These are phyloP conservation scores for Colostygia pectinataria DNA, from an alignment of 2,888 invertebrate genomes.

Conservation along the genomic window DNA sequence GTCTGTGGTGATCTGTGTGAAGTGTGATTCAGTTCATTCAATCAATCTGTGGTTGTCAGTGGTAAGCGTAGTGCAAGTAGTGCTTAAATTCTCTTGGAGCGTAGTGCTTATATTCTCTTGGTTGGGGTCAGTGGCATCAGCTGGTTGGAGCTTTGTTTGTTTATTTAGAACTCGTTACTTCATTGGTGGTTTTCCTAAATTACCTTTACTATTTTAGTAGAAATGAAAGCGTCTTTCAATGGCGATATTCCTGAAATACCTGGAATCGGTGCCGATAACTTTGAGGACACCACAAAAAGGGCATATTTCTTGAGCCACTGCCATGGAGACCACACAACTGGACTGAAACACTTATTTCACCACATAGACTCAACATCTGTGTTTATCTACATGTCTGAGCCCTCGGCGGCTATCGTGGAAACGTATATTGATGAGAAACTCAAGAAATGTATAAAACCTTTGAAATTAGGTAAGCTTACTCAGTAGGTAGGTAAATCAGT, in stretches of 20 bases:
- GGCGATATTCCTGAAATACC: conserved; percentile 85
- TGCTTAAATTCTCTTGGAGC: no score
- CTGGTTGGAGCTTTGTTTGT: no score
- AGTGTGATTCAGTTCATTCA: no score
- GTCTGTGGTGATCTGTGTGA: no score
- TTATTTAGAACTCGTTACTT: no score
- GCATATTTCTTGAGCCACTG: conserved; percentile 86
- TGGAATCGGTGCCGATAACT: conserved; percentile 84
- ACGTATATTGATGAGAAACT: conserved; percentile 15
- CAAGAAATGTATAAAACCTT: conserved; percentile 39
- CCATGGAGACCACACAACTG: conserved; percentile 85
- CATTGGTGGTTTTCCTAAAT: no score
- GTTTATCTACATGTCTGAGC: conserved; percentile 51
- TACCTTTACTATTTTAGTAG: no score
- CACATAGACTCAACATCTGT: conserved; percentile 23
- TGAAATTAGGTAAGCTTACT: conserved; percentile 54
- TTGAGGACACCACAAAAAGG: conserved; percentile 65
- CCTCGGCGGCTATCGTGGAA: conserved; percentile 48
- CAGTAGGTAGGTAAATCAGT: no score
- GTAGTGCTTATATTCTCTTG: no score
- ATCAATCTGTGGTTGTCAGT: no score
- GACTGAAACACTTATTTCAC: conserved; percentile 54
- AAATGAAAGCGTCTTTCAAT: conserved; percentile 67
- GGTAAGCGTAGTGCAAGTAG: no score
- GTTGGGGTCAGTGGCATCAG: no score